Conservation (phyloP, 2,113 vertebrate genomes). For the Tetrao urogallus region DNA sequence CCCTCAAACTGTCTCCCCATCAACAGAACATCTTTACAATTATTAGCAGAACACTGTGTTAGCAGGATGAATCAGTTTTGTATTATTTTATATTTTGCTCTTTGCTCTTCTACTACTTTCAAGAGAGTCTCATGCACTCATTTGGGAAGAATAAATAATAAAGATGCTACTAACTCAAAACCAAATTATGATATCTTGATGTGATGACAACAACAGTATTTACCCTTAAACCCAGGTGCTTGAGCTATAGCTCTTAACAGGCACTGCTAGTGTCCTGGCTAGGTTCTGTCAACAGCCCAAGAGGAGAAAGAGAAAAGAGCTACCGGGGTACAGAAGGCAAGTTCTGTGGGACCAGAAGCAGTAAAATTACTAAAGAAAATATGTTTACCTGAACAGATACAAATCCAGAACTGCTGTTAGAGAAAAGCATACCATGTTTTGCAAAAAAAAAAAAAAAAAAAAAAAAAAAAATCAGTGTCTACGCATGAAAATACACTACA, state of each 20-base stretch:
- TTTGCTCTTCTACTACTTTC: conserved; percentile 54
- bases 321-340: neutral
- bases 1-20: conserved; percentile 5
- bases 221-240: neutral
- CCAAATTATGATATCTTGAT: neutral
- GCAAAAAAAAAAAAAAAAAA: neutral
- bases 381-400: neutral
- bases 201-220: neutral
- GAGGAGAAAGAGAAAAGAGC: neutral
- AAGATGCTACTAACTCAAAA: neutral
- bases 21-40: conserved; percentile 6
- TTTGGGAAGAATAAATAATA: conserved; percentile 12
- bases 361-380: neutral
- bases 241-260: neutral
- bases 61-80: conserved; percentile 39
- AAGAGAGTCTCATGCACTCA: conserved; percentile 22
- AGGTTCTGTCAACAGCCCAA: neutral
- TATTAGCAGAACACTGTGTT: conserved; percentile 48
- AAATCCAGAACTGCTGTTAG: neutral
- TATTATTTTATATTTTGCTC: conserved; percentile 45
- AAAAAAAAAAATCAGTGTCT: neutral
- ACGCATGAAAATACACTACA: neutral
- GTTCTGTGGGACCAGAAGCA: neutral
- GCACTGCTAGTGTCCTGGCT: neutral
- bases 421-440: neutral